Base-by-base conservation (phyloP, 2,797 vertebrate genomes). In the Odontamblyopus rebecca region DNA sequence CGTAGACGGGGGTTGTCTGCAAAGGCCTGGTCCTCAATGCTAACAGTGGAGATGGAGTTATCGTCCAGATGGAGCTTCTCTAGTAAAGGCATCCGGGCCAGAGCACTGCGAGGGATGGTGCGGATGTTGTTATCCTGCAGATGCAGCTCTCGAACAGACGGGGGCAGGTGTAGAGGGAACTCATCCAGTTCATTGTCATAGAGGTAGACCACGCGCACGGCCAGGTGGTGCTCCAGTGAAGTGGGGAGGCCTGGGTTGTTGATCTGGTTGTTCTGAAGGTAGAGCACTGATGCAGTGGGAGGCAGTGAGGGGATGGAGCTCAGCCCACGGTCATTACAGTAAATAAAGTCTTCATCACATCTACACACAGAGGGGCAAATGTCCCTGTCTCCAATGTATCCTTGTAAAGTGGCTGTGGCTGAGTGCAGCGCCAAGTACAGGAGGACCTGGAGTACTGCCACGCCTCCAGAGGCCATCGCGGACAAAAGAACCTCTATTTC, bases 211-310 rank as follows among this genome's bases (percentile, higher is more conserved):
- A 98, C 97, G 74, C 91, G 93, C 5, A 99, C 89, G 0, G 90
- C 90, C 32, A 93, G 89, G 50, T 96, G 93, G 30, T 85, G 92
- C 69, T 94, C 95, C 85, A 99, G 80, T 0, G 93, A 95, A 0
- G 91, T 93, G 35, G 97, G 95, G 82, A 98, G 92, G 41, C 98
- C 98, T 0, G 96, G 94, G 7, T 97, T 98, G 74, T 94, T 95
- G 81, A 98, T 97, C 59, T 95, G 96, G 90, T 99, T 99, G 93
- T 98, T 99, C 84, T 99, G 98, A 67, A 99, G 95, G 90, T 97
- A 99, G 1, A 99, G 95, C 32, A 97, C 95, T 6, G 96, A 96
- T 9, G 97, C 97, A 0, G 94, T 93, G 0, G 94, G 88, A 0
- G 98, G 98, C 67, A 99, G 94, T 0, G 95, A 89, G 0, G 98